phyloP scores from a whole-genome alignment of 2,888 invertebrate species.

The Melolontha melolontha region DNA sequence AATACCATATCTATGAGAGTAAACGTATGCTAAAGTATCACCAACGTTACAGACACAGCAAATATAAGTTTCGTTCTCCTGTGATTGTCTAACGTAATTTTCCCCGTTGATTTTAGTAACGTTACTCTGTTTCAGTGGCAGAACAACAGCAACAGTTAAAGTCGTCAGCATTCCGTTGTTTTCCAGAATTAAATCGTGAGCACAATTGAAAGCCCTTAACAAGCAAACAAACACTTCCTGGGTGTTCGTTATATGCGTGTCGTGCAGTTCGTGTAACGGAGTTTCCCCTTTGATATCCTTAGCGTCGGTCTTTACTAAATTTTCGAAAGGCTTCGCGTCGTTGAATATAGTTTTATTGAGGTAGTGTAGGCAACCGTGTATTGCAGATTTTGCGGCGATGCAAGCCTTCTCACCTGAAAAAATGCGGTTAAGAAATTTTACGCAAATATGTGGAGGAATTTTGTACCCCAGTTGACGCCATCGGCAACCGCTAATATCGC shows the following conservation, averaged over 20 bases:
- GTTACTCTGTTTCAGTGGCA: constrained; percentile 68
- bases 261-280: constrained; percentile 43
- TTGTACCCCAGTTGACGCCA: constrained; percentile 89
- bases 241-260: constrained; percentile 66
- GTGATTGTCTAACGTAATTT: background rate
- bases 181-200: constrained; percentile 85
- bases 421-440: too few relatives aligned
- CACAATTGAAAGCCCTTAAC: constrained; percentile 84
- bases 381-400: constrained; percentile 85
- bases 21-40: constrained; percentile 90
- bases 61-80: constrained; percentile 65
- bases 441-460: background rate
- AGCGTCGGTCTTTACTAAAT: constrained; percentile 57
- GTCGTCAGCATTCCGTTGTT: constrained; percentile 87
- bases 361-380: constrained; percentile 87
- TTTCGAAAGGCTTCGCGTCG: constrained; percentile 63
- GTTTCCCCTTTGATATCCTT: constrained; percentile 45
- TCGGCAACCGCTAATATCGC: constrained; percentile 86
- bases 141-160: constrained; percentile 82
- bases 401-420: constrained; percentile 78
- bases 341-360: constrained; percentile 78
- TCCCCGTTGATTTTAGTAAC: background rate
- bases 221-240: constrained; percentile 83
- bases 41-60: constrained; percentile 92
- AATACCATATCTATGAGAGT: constrained; percentile 80